Evolutionary conservation across 2,797 vertebrate genomes (phyloP), one percentile per base, ranked within the genome.

Genomic region (Rhynchotus rufescens): DNA sequence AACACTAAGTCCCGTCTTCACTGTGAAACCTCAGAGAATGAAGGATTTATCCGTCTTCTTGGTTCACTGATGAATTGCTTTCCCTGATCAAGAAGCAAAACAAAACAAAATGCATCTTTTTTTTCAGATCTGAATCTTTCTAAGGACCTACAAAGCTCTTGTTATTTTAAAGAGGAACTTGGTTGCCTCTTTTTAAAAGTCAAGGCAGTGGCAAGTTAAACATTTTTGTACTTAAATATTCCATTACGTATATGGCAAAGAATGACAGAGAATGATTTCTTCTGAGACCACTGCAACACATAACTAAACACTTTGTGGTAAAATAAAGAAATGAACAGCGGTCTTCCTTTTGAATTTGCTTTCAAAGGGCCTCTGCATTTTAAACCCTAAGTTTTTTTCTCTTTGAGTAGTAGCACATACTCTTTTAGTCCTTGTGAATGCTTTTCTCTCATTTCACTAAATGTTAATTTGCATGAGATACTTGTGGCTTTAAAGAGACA

Each of bases 401-500:
- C 85, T 90, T 90, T 80, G 66, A 94, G 49, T 67, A 89, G 60
- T 86, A 96, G 66, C 91, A 86, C 57, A 22, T 67, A 81, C 52
- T 89, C 94, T 69, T 83, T 84, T 86, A 73, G 59, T 85, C 88
- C 93, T 95, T 76, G 61, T 83, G 79, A 96, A 94, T 95, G 47
- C 62, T 81, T 76, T 84, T 44, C 77, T 92, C 64, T 93, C 38
- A 49, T 92, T 94, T 95, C 80, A 91, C 23, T 74, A 88, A 81
- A 86, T 57, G 95, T 91, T 96, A 86, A 93, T 96, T 94, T 95
- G 69, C 79, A 77, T 44, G 34, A 94, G 92, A 93, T 86, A 78
- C 60, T 88, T 88, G 80, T 92, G 76, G 76, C 86, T 96, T 95
- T 96, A 94, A 96, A 97, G 94, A 93, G 73, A 77, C 60, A 92